A percentile compares a stretch with the other conserved stretches of the same genome.
phyloP scores from a whole-genome alignment of 1,140 invertebrate species.

The Drosophila pseudoananassae region DNA sequence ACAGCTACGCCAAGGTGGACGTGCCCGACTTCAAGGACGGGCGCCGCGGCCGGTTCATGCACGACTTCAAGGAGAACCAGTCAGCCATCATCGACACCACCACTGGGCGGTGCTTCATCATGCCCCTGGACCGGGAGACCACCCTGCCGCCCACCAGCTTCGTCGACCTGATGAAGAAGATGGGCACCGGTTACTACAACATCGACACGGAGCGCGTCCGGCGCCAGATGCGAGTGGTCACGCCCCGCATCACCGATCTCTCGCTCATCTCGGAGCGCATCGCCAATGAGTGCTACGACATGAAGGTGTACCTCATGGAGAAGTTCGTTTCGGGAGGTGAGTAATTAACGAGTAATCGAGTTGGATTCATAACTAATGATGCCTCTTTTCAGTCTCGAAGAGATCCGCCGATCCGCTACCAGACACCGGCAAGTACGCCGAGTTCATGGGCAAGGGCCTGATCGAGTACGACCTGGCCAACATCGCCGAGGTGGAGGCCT shows the following conservation, averaged over 20 bases:
- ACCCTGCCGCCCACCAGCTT: conserved; percentile 91
- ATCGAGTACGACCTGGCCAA: conserved; percentile 90
- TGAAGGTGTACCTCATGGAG: conserved; percentile 90
- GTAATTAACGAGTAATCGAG: conserved; percentile 1
- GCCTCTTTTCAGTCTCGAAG: conserved; percentile 88
- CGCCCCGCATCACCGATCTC: conserved; percentile 89
- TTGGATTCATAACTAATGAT: conserved; percentile 17
- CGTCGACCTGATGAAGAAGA: conserved; percentile 91
- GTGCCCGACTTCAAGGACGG: conserved; percentile 92
- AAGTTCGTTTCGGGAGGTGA: conserved; percentile 86
- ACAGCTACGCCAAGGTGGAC: conserved; percentile 90
- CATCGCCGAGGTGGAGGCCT: conserved; percentile 84
- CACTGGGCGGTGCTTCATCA: conserved; percentile 92
- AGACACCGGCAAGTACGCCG: conserved; percentile 87
- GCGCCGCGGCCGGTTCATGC: conserved; percentile 91
- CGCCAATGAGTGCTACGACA: conserved; percentile 88
- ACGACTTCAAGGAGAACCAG: conserved; percentile 94
- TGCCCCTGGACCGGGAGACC: conserved; percentile 91
- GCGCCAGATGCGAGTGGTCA: conserved; percentile 90
- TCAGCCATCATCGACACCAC: conserved; percentile 92
- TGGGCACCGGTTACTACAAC: conserved; percentile 93
- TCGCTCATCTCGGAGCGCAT: conserved; percentile 89
- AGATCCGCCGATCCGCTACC: conserved; percentile 86
- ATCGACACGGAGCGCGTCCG: conserved; percentile 91
- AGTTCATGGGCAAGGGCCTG: conserved; percentile 90